phyloP scores from a whole-genome alignment of 2,797 vertebrate species.

The Xenentodon cancila region DNA sequence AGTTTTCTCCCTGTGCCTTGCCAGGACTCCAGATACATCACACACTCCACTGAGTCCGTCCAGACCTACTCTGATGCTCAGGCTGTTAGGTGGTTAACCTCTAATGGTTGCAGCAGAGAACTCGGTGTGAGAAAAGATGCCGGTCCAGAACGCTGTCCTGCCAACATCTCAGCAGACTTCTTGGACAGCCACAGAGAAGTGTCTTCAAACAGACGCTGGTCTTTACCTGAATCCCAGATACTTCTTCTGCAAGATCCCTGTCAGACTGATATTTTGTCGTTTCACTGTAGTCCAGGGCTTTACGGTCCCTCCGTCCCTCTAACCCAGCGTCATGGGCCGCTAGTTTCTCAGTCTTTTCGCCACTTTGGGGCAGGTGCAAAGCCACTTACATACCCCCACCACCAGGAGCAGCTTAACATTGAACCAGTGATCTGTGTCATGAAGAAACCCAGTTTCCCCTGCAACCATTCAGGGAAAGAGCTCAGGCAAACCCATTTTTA shows the following conservation, averaged over 20 bases:
- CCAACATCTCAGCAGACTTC: background rate
- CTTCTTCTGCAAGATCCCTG: constrained; percentile 28
- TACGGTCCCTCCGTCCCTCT: too few relatives aligned
- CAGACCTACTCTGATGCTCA: constrained; percentile 6
- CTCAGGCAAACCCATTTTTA: constrained; percentile 62
- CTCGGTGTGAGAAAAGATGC: constrained; percentile 54
- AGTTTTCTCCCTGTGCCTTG: constrained; percentile 14
- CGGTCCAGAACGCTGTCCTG: constrained; percentile 4
- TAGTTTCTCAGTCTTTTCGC: background rate
- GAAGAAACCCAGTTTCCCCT: constrained; percentile 8
- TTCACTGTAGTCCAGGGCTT: background rate
- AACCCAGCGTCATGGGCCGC: background rate
- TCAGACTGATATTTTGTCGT: constrained; percentile 13
- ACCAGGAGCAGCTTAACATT: background rate
- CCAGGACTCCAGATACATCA: background rate
- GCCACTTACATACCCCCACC: constrained; percentile 34
- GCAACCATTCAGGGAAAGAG: constrained; percentile 19
- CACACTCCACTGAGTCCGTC: background rate
- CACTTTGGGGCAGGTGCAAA: background rate
- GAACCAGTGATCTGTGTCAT: background rate
- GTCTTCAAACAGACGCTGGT: constrained; percentile 1
- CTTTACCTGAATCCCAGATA: constrained; percentile 1
- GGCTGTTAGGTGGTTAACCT: constrained; percentile 11
- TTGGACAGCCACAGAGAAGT: constrained; percentile 3
- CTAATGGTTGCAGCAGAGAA: constrained; percentile 27